Base-by-base conservation (phyloP, 2,888 invertebrate genomes). In the Pristionchus mayeri region DNA sequence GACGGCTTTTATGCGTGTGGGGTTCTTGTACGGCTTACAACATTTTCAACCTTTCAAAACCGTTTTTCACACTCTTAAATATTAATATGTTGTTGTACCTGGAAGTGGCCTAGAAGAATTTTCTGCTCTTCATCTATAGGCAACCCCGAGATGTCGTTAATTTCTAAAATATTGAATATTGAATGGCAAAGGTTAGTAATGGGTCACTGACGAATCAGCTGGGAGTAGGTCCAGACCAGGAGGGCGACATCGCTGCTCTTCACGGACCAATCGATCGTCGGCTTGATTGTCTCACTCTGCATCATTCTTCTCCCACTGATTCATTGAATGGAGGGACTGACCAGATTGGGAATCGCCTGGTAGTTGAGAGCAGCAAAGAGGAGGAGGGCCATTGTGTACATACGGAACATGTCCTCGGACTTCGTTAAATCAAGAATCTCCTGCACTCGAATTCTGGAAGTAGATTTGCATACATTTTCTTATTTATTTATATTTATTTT, bases 381-480 rank as follows among this genome's bases (percentile, higher is more conserved):
- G 2, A 84, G 84, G 34, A 84, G 71, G 52, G 71, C 71, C 21
- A 71, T 24, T 2, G 75, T 84, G 75, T 84, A 57, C 75, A 84
- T 52, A 7, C 84, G 71, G 84, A 84, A 84, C 84, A 84, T 84
- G 40, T 84, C 84, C 54, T 84, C 84, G 16, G 71, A 21, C 34
- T 57, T 67, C 24, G 84, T 84, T 18, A 84, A 27, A 27, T 84
- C 84, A n/a, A 84, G 84, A 1, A 75, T 44, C 54, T 84, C 84
- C n/a, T 67, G 34, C 24, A 75, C 84, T 7, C 75, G 71, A 11
- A 18, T 9, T 37, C 84, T 84, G 71, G 48, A 18, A 44, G 24
- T 7, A n/a, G 40, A 67, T 30, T n/a, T 30, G 27, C 27, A 27
- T 6, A 7, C 9, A 27, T 60, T 13, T 4, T 27, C 11, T 6